These are phyloP conservation scores for Brenthis hecate DNA, from an alignment of 2,888 invertebrate genomes.

Conservation along the genomic window DNA sequence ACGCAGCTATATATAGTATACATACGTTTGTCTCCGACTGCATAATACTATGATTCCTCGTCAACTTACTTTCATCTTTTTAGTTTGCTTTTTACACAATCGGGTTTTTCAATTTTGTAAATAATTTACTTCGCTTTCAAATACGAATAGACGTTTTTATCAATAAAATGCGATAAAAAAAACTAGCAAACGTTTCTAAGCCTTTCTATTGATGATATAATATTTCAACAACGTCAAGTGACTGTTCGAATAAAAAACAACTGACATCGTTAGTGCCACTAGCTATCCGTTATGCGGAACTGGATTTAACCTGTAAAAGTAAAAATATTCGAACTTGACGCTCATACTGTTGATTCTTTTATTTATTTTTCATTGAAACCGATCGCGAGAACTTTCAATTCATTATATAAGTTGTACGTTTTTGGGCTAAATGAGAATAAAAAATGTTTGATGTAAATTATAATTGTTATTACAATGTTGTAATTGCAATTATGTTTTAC, in stretches of 20 bases:
- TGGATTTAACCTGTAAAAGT: slow-evolving; percentile 14
- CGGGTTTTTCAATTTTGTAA: no score
- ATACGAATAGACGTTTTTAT: neutral
- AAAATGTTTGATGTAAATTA: no score
- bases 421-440: no score
- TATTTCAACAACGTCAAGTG: slow-evolving; percentile 46
- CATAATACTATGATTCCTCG: no score
- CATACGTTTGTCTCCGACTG: no score
- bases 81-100: no score
- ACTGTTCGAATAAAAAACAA: slow-evolving; percentile 46
- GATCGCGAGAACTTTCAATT: neutral
- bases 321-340: slow-evolving; percentile 12
- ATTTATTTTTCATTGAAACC: slow-evolving; percentile 12
- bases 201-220: slow-evolving; percentile 14
- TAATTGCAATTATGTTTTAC: no score
- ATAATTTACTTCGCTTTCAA: no score
- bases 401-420: neutral
- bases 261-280: slow-evolving; percentile 28
- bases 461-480: no score
- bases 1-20: no score
- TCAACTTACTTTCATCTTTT: no score
- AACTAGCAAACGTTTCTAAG: neutral
- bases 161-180: neutral
- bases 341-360: slow-evolving; percentile 23
- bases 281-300: slow-evolving; percentile 46